These are phyloP conservation scores for Drosophila histrio DNA, from an alignment of 2,888 invertebrate genomes.

Conservation along the genomic window DNA sequence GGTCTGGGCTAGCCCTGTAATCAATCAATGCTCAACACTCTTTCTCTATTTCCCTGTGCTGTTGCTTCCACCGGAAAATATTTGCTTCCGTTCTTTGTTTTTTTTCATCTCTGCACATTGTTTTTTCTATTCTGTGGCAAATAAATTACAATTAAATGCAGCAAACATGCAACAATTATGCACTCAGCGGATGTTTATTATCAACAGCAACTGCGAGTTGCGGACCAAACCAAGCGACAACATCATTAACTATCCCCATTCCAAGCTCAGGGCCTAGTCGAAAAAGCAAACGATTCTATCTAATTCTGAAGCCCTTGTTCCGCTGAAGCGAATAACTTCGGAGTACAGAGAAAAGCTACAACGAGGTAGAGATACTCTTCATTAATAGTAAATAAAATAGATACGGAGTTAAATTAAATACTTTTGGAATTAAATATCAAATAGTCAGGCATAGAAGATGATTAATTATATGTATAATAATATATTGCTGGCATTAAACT, in stretches of 20 bases:
- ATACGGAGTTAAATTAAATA: neutral
- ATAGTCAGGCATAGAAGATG: too few species aligned
- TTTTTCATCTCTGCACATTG: neutral
- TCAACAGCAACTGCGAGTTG: conserved; percentile 36
- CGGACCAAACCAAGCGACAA: conserved; percentile 48
- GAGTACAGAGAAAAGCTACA: neutral
- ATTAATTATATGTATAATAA: too few species aligned
- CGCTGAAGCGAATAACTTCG: neutral
- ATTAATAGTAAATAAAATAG: neutral
- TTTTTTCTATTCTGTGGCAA: conserved; percentile 58
- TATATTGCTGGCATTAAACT: too few species aligned
- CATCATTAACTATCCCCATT: conserved; percentile 59
- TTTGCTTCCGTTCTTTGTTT: conserved; percentile 73
- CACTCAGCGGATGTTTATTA: conserved; percentile 69
- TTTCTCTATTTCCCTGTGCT: conserved; percentile 17
- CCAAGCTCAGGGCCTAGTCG: conserved; percentile 3
- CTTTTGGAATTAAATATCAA: neutral
- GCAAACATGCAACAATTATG: conserved; percentile 71
- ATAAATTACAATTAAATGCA: conserved; percentile 77
- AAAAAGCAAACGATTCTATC: conserved; percentile 17
- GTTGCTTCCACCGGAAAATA: conserved; percentile 75
- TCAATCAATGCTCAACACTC: conserved; percentile 15
- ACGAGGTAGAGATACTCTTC: conserved; percentile 14
- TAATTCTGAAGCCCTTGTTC: conserved; percentile 21
- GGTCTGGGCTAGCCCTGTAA: conserved; percentile 10